A percentile compares a stretch with the other conserved stretches of the same genome.
Conservation (phyloP, 2,888 invertebrate species). For the Caenorhabditis parvicauda region DNA sequence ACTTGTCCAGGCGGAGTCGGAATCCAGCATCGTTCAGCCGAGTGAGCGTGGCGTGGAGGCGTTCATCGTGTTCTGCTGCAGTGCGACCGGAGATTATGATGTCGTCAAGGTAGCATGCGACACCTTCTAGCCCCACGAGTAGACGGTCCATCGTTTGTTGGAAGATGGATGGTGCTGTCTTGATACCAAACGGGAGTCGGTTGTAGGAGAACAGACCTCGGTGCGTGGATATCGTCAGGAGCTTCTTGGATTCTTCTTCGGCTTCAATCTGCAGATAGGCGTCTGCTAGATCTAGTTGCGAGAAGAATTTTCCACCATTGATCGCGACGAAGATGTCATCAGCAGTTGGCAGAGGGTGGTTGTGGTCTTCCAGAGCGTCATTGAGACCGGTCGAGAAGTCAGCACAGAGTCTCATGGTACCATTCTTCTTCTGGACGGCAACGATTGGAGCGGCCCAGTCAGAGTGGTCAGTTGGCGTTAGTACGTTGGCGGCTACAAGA, state of each 20-base stretch:
- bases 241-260: constrained; percentile 22
- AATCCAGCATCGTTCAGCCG: constrained; percentile 31
- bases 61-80: constrained; percentile 15
- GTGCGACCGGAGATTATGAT: constrained; percentile 24
- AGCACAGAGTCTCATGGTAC: constrained; percentile 35
- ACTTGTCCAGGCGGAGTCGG: constrained; percentile 31
- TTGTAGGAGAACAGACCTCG: constrained; percentile 34
- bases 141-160: constrained; percentile 33
- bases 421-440: constrained; percentile 35
- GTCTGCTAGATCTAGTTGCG: constrained; percentile 37
- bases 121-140: constrained; percentile 22
- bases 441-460: constrained; percentile 45
- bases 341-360: constrained; percentile 36
- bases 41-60: constrained; percentile 15
- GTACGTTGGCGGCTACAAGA: constrained; percentile 15
- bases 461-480: constrained; percentile 25
- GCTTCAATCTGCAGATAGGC: constrained; percentile 43
- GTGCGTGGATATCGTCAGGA: constrained; percentile 39
- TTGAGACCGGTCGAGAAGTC: constrained; percentile 46
- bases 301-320: constrained; percentile 31
- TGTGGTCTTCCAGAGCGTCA: constrained; percentile 19
- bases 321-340: constrained; percentile 35
- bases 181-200: constrained; percentile 43
- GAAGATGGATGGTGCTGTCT: constrained; percentile 38
- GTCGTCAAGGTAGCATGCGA: constrained; percentile 35